Evolutionary conservation across 2,797 vertebrate genomes (phyloP).

Genomic region (Mormyrus hasselquistii): DNA sequence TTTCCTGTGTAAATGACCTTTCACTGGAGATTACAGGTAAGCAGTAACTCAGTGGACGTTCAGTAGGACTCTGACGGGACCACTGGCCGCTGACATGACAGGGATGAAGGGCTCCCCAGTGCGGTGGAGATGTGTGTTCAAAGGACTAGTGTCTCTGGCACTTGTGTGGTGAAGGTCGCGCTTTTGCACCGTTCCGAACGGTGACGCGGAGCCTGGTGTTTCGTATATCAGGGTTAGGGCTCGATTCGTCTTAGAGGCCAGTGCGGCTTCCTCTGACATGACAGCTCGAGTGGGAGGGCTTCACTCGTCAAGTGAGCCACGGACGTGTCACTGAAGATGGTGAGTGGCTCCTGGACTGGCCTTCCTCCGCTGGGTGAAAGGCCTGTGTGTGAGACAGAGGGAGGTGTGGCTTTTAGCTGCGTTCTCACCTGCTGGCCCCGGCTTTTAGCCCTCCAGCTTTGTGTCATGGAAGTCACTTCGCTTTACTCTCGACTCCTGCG

Average conservation of each 20-base stretch:
- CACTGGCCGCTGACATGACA: neutral
- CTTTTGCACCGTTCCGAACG: neutral
- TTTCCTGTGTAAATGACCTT: neutral
- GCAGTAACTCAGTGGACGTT: neutral
- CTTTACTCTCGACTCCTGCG: neutral
- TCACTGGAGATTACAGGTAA: neutral
- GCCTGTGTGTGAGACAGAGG: neutral
- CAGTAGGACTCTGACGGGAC: neutral
- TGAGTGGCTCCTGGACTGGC: neutral
- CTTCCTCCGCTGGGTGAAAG: neutral
- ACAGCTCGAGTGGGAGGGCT: conserved; percentile 1
- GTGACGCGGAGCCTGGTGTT: neutral
- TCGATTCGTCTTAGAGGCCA: neutral
- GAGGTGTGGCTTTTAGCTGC: neutral
- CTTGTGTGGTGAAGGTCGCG: neutral
- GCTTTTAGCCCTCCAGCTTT: neutral
- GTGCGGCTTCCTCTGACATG: neutral
- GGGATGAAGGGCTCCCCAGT: neutral
- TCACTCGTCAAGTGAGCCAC: neutral
- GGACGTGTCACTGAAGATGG: neutral
- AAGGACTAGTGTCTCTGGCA: neutral
- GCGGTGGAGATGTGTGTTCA: neutral
- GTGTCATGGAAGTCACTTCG: neutral
- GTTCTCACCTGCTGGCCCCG: neutral
- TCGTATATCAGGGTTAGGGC: neutral